Evolutionary conservation across 2,888 invertebrate species (phyloP).

Genomic region (Eucera pruinosa): DNA sequence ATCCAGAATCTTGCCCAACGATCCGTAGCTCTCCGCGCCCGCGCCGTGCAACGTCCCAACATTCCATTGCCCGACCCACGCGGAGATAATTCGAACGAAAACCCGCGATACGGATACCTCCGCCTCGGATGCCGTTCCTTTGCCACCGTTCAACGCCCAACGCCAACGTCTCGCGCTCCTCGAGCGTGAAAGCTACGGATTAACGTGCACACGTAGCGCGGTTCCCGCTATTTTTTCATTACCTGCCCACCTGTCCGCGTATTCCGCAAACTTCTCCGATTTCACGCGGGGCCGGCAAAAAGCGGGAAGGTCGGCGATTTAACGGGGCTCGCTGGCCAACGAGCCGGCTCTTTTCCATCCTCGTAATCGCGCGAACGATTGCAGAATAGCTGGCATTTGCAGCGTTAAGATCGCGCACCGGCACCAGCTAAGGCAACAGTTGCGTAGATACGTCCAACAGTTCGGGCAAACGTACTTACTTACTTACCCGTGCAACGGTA

Average conservation of each 20-base stretch:
- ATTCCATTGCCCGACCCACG: conserved; percentile 15
- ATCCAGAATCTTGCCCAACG: conserved; percentile 33
- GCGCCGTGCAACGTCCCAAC: conserved; percentile 16
- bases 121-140: too few species aligned
- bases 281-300: too few species aligned
- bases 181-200: neutral
- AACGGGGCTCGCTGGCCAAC: conserved; percentile 51
- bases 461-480: too few species aligned
- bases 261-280: too few species aligned
- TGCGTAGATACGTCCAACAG: conserved; percentile 23
- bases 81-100: conserved; percentile 14
- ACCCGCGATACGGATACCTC: too few species aligned
- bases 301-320: conserved; percentile 43
- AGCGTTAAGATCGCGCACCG: conserved; percentile 13
- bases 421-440: conserved; percentile 12
- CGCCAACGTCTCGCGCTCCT: neutral
- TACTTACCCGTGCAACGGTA: conserved; percentile 77
- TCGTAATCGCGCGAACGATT: conserved; percentile 60
- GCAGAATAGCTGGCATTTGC: conserved; percentile 37
- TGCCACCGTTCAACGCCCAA: too few species aligned
- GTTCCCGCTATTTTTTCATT: conserved; percentile 42
- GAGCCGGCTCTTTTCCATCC: conserved; percentile 45
- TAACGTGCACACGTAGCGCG: neutral
- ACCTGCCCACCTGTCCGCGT: too few species aligned
- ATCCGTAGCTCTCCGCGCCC: conserved; percentile 16